phyloP scores from a whole-genome alignment of 1,140 invertebrate species.

The Doryteuthis pealeii region DNA sequence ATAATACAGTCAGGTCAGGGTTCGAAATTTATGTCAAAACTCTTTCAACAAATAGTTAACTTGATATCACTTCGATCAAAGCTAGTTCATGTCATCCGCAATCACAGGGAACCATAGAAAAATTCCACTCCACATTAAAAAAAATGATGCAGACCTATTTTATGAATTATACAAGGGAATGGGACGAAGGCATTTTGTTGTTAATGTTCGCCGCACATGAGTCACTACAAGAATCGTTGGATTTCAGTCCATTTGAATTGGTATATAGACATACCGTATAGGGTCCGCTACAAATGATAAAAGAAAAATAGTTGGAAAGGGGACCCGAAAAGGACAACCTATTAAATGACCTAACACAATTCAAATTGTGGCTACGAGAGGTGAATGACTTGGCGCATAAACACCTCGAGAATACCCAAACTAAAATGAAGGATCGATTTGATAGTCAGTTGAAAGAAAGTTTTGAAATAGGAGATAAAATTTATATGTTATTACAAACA shows the following conservation, averaged over 20 bases:
- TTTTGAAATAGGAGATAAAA: slow-evolving; percentile 30
- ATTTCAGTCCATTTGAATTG: slow-evolving; percentile 31
- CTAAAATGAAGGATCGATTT: slow-evolving; percentile 21
- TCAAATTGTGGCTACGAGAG: slow-evolving; percentile 22
- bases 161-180: slow-evolving; percentile 25
- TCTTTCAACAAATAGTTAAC: slow-evolving; percentile 26
- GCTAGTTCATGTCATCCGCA: slow-evolving; percentile 22
- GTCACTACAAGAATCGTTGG: slow-evolving; percentile 26
- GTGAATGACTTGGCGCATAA: slow-evolving; percentile 22
- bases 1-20: slow-evolving; percentile 24
- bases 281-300: slow-evolving; percentile 27
- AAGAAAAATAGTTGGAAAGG: slow-evolving; percentile 22
- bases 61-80: slow-evolving; percentile 16
- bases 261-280: slow-evolving; percentile 30
- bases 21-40: slow-evolving; percentile 26
- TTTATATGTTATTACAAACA: too few relatives aligned
- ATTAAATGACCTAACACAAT: slow-evolving; percentile 22
- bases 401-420: slow-evolving; percentile 24
- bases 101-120: slow-evolving; percentile 17
- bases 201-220: slow-evolving; percentile 30
- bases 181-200: slow-evolving; percentile 28
- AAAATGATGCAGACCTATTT: slow-evolving; percentile 20
- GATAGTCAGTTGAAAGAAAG: slow-evolving; percentile 19
- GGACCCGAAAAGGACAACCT: slow-evolving; percentile 16
- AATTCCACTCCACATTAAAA: slow-evolving; percentile 20